These are phyloP conservation scores for Pachliopta kotzebuea DNA, from an alignment of 2,888 invertebrate genomes.

Conservation along the genomic window DNA sequence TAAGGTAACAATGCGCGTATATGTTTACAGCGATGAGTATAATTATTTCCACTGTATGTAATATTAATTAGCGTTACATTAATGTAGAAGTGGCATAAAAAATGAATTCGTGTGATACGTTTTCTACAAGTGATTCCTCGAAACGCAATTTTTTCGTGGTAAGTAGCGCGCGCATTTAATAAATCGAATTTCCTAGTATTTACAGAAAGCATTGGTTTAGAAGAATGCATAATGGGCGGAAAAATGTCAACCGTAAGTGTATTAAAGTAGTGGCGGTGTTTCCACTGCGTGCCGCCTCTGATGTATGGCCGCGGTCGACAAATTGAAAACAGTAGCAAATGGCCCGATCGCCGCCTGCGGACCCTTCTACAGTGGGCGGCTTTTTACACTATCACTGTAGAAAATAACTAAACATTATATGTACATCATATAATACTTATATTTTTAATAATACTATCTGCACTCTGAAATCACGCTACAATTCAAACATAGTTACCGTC, in stretches of 20 bases:
- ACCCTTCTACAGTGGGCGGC: constrained; percentile 44
- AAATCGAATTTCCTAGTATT: constrained; percentile 56
- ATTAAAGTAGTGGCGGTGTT: constrained; percentile 63
- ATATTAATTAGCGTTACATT: too few species aligned
- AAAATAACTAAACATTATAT: too few species aligned
- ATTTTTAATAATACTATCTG: too few species aligned
- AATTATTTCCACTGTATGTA: too few species aligned
- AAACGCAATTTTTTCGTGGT: constrained; percentile 38
- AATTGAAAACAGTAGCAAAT: constrained; percentile 74
- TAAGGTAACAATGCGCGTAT: too few species aligned
- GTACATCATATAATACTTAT: too few species aligned
- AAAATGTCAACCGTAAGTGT: constrained; percentile 74
- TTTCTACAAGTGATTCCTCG: constrained; percentile 9
- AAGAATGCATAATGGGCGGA: constrained; percentile 70
- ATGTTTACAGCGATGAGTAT: too few species aligned
- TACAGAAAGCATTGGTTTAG: constrained; percentile 59
- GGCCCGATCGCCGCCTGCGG: constrained; percentile 58
- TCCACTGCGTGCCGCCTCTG: constrained; percentile 60
- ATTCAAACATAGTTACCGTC: too few species aligned
- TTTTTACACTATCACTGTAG: background rate
- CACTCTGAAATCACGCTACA: too few species aligned
- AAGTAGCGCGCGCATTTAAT: constrained; percentile 37
- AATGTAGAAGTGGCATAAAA: too few species aligned
- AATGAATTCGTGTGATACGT: background rate
- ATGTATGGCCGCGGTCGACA: constrained; percentile 67